A percentile compares a stretch with the other conserved stretches of the same genome.
phyloP scores from a whole-genome alignment of 1,140 invertebrate genomes.

The Pseudomyrmex sp. region DNA sequence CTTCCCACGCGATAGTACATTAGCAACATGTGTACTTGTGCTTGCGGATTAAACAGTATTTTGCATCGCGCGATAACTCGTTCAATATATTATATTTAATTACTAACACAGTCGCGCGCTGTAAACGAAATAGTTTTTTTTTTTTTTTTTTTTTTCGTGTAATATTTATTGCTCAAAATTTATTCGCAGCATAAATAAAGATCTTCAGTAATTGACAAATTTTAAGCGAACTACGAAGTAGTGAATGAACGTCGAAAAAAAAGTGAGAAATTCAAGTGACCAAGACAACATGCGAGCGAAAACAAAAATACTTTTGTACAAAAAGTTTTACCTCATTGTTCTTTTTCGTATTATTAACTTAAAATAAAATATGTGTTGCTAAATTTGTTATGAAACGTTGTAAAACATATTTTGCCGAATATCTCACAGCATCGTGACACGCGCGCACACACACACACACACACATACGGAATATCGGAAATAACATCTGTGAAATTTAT shows the following conservation, averaged over 20 bases:
- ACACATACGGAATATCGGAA: background rate
- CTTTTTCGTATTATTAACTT: background rate
- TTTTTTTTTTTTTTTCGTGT: background rate
- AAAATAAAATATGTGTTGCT: too few relatives aligned
- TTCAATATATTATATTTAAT: background rate
- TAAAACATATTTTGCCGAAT: background rate
- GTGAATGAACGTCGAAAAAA: slow-evolving; percentile 5
- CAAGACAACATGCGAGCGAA: background rate
- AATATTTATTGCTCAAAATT: background rate
- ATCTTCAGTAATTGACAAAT: background rate
- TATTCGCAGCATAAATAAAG: background rate
- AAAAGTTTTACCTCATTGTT: slow-evolving; percentile 11
- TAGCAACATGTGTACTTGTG: background rate
- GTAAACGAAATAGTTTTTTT: background rate
- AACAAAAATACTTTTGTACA: slow-evolving; percentile 19
- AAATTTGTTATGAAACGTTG: background rate
- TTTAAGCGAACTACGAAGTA: background rate
- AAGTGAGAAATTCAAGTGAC: background rate
- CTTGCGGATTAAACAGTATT: background rate
- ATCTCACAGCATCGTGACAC: background rate
- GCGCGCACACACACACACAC: background rate
- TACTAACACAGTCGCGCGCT: background rate
- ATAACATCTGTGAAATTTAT: background rate
- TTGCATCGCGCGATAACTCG: background rate
- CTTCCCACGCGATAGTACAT: slow-evolving; percentile 21